Evolutionary conservation across 2,113 vertebrate genomes (phyloP).

Genomic region (Megaceryle torquata): DNA sequence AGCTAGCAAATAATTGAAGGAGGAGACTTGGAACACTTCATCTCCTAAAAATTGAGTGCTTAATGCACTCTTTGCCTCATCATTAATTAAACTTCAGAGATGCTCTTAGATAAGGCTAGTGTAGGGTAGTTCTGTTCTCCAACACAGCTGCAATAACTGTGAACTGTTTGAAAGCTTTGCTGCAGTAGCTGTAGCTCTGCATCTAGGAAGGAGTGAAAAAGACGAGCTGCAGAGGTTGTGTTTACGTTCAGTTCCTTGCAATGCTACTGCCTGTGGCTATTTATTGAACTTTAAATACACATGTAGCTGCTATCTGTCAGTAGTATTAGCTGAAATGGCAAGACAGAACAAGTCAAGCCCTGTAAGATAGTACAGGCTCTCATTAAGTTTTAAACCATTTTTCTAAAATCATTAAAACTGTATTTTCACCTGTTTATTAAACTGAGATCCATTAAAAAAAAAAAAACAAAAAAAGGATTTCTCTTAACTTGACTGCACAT

Average conservation of each 20-base stretch:
- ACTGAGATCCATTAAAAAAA: not conserved
- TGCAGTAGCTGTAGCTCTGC: not conserved
- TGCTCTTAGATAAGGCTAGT: not conserved
- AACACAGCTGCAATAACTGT: not conserved
- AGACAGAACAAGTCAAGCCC: not conserved
- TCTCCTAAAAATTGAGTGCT: not conserved
- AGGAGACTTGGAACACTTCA: not conserved
- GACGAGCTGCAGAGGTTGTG: not conserved
- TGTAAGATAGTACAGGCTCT: not conserved
- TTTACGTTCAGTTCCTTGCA: not conserved
- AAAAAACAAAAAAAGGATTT: not conserved
- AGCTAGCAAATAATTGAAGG: not conserved
- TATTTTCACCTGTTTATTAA: not conserved
- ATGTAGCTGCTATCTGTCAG: not conserved
- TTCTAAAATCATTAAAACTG: not conserved
- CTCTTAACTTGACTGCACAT: not conserved
- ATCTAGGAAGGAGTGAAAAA: not conserved
- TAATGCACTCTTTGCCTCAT: not conserved
- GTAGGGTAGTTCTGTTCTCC: not conserved
- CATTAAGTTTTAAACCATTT: not conserved
- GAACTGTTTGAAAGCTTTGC: not conserved
- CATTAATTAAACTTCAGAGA: not conserved
- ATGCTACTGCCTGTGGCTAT: not conserved
- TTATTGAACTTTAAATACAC: not conserved
- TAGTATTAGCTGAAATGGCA: not conserved